A percentile compares a stretch with the other conserved stretches of the same genome.
Conservation (phyloP, 1,140 invertebrate genomes). For the Leptinotarsa defecta region DNA sequence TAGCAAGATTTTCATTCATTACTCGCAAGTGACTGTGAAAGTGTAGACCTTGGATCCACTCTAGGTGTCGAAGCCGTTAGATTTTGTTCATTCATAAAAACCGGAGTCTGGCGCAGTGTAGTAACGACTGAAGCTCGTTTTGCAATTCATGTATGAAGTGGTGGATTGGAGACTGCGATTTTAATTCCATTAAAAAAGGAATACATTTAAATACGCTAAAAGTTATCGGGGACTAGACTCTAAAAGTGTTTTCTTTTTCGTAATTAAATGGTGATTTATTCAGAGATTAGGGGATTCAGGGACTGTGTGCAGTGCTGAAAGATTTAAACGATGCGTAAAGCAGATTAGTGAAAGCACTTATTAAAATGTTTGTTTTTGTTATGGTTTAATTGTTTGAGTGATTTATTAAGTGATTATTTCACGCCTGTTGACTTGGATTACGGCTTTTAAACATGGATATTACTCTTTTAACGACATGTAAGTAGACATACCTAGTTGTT, state of each 20-base stretch:
- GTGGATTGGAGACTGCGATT: not conserved
- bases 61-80: not conserved
- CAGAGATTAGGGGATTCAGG: conserved; percentile 19
- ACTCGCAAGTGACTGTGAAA: not conserved
- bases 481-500: conserved; percentile 10
- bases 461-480: conserved; percentile 9
- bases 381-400: conserved; percentile 33
- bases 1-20: conserved; percentile 7
- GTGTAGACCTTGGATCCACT: conserved; percentile 11
- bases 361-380: conserved; percentile 32
- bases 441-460: conserved; percentile 22
- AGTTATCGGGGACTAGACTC: conserved; percentile 20
- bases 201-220: conserved; percentile 12
- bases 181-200: conserved; percentile 16
- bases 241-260: conserved; percentile 19
- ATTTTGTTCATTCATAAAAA: conserved; percentile 13
- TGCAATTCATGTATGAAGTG: conserved; percentile 13
- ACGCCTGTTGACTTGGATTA: conserved; percentile 28
- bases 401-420: conserved; percentile 29
- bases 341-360: conserved; percentile 27
- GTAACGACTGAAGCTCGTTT: not conserved
- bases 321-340: conserved; percentile 28
- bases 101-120: not conserved
- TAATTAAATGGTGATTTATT: conserved; percentile 31
- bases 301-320: conserved; percentile 24